Conservation (phyloP, 2,797 vertebrate species). For the Cottoperca gobio region DNA sequence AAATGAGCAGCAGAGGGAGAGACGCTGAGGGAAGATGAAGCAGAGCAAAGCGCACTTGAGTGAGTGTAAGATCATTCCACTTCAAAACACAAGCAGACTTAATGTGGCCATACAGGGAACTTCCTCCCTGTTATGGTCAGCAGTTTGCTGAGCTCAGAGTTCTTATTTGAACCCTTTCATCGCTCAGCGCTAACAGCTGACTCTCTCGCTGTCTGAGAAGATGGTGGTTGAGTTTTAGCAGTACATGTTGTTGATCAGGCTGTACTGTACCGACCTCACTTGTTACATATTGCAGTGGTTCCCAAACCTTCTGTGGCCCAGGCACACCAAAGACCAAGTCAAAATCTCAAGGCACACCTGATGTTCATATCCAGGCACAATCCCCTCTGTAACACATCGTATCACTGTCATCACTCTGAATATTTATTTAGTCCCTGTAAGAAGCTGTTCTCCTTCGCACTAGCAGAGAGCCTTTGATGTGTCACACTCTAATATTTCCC, state of each 20-base stretch:
- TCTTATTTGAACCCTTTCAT: constrained; percentile 14
- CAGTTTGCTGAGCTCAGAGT: constrained; percentile 9
- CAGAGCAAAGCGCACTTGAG: constrained; percentile 27
- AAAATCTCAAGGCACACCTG: too few relatives aligned
- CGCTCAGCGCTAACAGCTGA: not conserved
- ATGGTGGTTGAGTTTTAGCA: not conserved
- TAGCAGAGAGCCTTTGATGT: too few relatives aligned
- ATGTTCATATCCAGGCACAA: too few relatives aligned
- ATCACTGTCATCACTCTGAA: too few relatives aligned
- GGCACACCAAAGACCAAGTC: too few relatives aligned
- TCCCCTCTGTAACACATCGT: too few relatives aligned
- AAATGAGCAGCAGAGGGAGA: constrained; percentile 38
- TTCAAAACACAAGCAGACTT: constrained; percentile 47
- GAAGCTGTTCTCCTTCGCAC: too few relatives aligned
- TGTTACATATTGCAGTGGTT: too few relatives aligned
- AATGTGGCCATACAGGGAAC: constrained; percentile 17
- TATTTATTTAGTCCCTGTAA: too few relatives aligned
- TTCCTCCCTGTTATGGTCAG: constrained; percentile 9
- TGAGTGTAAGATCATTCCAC: constrained; percentile 39
- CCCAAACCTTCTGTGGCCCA: too few relatives aligned
- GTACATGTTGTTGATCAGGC: not conserved
- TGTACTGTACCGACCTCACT: too few relatives aligned
- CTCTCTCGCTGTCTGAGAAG: not conserved
- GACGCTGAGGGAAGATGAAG: constrained; percentile 38
- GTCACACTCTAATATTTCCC: too few relatives aligned